Evolutionary conservation across 2,888 invertebrate species (phyloP).

Genomic region (Tenthredo mesomela): DNA sequence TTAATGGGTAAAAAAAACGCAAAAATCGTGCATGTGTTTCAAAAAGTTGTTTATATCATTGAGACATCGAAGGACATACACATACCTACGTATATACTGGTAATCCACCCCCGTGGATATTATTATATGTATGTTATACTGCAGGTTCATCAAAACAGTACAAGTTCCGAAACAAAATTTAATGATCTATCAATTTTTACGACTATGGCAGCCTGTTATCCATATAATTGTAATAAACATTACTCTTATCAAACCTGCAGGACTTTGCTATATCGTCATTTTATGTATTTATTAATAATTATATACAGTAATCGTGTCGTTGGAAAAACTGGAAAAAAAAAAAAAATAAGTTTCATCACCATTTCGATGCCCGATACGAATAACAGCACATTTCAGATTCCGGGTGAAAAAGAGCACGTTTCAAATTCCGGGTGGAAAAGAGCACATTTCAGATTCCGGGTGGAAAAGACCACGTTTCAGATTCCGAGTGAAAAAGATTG

Average conservation of each 20-base stretch:
- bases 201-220: not conserved
- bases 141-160: not conserved
- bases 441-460: too few relatives aligned
- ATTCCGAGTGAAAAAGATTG: too few relatives aligned
- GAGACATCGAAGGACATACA: constrained; percentile 6
- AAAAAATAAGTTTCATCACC: not conserved
- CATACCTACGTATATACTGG: not conserved
- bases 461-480: too few relatives aligned
- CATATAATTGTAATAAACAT: not conserved
- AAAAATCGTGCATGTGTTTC: too few relatives aligned
- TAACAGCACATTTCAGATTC: too few relatives aligned
- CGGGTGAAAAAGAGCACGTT: too few relatives aligned
- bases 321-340: too few relatives aligned
- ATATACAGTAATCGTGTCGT: not conserved
- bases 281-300: not conserved
- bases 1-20: too few relatives aligned
- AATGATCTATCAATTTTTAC: constrained; percentile 15
- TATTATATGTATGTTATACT: not conserved
- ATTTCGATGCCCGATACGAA: too few relatives aligned
- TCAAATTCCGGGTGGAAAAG: too few relatives aligned
- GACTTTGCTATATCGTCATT: not conserved
- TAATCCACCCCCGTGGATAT: not conserved
- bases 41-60: constrained; percentile 7
- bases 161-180: not conserved
- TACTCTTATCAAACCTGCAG: not conserved